These are phyloP conservation scores for Trochalopteron elliotii DNA, from an alignment of 2,113 vertebrate genomes.

Conservation along the genomic window DNA sequence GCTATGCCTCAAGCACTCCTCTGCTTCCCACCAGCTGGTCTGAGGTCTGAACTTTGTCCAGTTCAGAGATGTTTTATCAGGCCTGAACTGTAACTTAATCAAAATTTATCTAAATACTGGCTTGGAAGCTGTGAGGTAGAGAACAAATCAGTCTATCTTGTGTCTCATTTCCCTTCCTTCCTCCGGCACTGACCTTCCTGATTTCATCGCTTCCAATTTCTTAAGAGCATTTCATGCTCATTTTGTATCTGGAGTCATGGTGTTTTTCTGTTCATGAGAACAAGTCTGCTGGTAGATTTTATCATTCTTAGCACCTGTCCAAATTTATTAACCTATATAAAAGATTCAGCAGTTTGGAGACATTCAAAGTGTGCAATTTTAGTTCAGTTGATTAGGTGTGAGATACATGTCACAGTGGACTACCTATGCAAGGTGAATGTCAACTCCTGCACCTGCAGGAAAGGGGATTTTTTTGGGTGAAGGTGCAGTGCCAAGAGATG, in stretches of 20 bases:
- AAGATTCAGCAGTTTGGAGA: background rate
- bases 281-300: background rate
- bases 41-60: background rate
- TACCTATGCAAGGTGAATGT: slow-evolving; percentile 27
- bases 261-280: background rate
- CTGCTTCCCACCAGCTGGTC: background rate
- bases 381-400: slow-evolving; percentile 11
- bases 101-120: background rate
- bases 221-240: background rate
- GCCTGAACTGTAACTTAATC: background rate
- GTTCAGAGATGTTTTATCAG: background rate
- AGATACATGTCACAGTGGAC: slow-evolving; percentile 3
- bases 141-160: background rate
- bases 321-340: background rate
- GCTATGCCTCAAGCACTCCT: background rate
- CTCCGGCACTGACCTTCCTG: background rate
- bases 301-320: slow-evolving; percentile 27
- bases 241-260: background rate
- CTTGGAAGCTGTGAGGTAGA: background rate
- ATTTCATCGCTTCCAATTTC: background rate
- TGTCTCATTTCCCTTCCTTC: background rate
- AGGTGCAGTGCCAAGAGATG: background rate
- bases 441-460: background rate
- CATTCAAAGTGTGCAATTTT: slow-evolving; percentile 20
- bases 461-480: background rate